Evolutionary conservation across 2,797 vertebrate species (phyloP).

Genomic region (Melanitta fusca): DNA sequence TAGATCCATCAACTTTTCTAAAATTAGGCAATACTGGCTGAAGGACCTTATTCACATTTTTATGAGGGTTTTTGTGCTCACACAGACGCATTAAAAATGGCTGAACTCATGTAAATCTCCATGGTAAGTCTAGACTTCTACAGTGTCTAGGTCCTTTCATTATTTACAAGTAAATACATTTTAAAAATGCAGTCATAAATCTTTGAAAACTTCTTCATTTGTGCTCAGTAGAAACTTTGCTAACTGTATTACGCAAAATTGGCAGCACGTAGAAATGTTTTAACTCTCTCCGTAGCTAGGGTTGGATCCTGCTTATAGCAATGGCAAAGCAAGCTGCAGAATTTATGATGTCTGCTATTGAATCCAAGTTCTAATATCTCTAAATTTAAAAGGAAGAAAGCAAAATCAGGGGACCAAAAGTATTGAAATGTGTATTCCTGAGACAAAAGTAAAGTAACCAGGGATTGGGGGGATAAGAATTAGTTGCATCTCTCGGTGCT

Average conservation of each 20-base stretch:
- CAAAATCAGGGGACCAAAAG: neutral
- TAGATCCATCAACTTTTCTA: conserved; percentile 28
- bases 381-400: neutral
- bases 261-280: conserved; percentile 36
- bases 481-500: neutral
- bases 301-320: neutral
- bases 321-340: neutral
- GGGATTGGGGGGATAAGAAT: neutral
- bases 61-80: conserved; percentile 41
- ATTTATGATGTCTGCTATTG: neutral
- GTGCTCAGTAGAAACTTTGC: conserved; percentile 53
- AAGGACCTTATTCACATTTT: conserved; percentile 3
- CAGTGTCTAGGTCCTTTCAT: conserved; percentile 65
- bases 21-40: conserved; percentile 10
- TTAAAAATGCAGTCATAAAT: conserved; percentile 72
- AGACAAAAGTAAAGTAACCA: neutral
- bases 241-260: conserved; percentile 24
- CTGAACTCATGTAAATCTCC: conserved; percentile 71
- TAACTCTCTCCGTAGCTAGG: conserved; percentile 29
- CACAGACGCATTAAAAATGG: conserved; percentile 64
- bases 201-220: conserved; percentile 65
- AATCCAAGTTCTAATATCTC: neutral
- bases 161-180: conserved; percentile 75
- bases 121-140: conserved; percentile 48
- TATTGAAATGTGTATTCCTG: neutral